phyloP scores from a whole-genome alignment of 1,140 invertebrate genomes.

The Aphis gossypii region DNA sequence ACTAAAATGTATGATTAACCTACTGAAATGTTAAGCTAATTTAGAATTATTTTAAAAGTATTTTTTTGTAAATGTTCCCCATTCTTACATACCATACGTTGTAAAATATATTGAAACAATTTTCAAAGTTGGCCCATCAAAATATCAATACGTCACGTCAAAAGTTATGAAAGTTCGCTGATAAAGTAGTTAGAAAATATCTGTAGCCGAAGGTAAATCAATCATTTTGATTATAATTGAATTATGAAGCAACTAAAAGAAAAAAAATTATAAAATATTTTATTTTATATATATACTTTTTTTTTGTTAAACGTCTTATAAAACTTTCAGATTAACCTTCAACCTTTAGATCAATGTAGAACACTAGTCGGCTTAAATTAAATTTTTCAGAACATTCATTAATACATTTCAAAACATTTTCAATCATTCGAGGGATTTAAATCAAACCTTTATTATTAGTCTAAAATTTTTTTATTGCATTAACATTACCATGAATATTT shows the following conservation, averaged over 20 bases:
- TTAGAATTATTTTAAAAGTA: not conserved
- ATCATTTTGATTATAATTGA: conserved; percentile 38
- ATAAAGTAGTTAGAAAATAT: conserved; percentile 44
- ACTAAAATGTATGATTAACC: not conserved
- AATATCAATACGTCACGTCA: conserved; percentile 38
- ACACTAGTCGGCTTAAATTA: not conserved
- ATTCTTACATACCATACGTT: not conserved
- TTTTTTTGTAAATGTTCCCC: not conserved
- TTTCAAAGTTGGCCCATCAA: not conserved
- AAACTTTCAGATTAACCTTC: not conserved
- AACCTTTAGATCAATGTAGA: not conserved
- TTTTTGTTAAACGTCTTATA: not conserved
- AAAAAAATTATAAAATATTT: not conserved
- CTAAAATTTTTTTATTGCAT: not conserved
- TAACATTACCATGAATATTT: not conserved
- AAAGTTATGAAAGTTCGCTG: conserved; percentile 2
- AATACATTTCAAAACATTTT: not conserved
- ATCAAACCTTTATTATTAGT: not conserved
- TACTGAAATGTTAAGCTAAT: not conserved
- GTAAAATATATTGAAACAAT: not conserved
- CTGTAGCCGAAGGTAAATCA: conserved; percentile 42
- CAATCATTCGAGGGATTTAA: not conserved
- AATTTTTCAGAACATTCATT: not conserved
- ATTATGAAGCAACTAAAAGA: conserved; percentile 41
- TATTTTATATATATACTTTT: not conserved